phyloP scores from a whole-genome alignment of 2,797 vertebrate genomes.

The Leontocebus nigricollis region DNA sequence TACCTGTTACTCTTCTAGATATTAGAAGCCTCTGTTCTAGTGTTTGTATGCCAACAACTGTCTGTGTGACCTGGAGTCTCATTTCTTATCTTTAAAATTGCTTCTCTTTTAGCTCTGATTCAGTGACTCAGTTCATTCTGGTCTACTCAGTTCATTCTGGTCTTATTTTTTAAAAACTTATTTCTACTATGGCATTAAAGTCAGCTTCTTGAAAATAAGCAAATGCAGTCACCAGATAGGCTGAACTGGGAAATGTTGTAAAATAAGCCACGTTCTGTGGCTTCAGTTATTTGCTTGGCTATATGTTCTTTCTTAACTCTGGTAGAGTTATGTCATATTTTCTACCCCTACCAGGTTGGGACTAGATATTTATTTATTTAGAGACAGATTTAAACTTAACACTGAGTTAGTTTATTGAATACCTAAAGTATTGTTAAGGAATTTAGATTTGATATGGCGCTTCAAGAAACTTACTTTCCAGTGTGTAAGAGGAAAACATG shows the following conservation, averaged over 20 bases:
- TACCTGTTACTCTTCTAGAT: background rate
- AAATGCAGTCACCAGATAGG: background rate
- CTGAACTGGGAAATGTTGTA: background rate
- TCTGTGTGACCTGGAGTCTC: background rate
- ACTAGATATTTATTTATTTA: background rate
- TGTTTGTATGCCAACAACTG: background rate
- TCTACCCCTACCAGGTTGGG: background rate
- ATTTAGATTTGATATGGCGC: background rate
- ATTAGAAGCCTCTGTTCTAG: background rate
- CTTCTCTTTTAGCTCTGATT: background rate
- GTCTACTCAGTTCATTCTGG: too few species aligned
- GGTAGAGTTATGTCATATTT: background rate
- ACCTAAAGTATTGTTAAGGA: background rate
- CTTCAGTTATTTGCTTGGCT: background rate
- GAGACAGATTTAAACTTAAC: background rate
- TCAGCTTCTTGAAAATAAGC: too few species aligned
- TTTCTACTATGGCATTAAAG: too few species aligned
- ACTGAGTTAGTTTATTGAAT: background rate
- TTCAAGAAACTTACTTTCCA: background rate
- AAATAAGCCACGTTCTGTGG: background rate
- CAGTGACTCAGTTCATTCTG: too few species aligned
- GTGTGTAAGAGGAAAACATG: background rate
- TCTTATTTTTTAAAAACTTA: too few species aligned
- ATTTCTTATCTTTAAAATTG: conserved; percentile 1
- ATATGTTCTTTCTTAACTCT: background rate